phyloP scores from a whole-genome alignment of 1,140 invertebrate species.

The Diorhabda elongata region DNA sequence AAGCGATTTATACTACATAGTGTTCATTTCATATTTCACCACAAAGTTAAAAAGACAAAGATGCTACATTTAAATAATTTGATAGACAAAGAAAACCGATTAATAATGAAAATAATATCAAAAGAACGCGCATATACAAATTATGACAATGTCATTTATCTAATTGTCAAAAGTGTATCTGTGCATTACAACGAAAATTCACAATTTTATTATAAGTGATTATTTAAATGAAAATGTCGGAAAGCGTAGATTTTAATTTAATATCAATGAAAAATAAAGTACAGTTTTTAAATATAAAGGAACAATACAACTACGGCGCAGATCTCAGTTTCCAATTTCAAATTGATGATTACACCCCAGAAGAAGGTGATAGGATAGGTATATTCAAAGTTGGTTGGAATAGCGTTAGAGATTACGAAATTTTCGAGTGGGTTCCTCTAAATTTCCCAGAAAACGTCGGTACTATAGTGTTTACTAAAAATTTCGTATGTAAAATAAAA shows the following conservation, averaged over 20 bases:
- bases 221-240: background rate
- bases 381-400: slow-evolving; percentile 40
- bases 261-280: slow-evolving; percentile 17
- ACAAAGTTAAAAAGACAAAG: too few species aligned
- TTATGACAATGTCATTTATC: too few species aligned
- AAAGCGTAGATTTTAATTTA: slow-evolving; percentile 17
- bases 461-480: slow-evolving; percentile 30
- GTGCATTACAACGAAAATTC: too few species aligned
- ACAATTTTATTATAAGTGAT: too few species aligned
- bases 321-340: slow-evolving; percentile 34
- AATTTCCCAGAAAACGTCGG: slow-evolving; percentile 9
- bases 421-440: slow-evolving; percentile 36
- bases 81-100: too few species aligned
- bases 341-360: slow-evolving; percentile 29
- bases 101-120: too few species aligned
- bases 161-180: too few species aligned
- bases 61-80: too few species aligned
- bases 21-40: too few species aligned
- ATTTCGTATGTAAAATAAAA: slow-evolving; percentile 31
- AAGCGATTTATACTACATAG: too few species aligned
- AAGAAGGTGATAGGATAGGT: slow-evolving; percentile 38
- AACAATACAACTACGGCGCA: slow-evolving; percentile 32
- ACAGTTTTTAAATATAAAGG: slow-evolving; percentile 33
- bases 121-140: too few species aligned
- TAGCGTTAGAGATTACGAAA: slow-evolving; percentile 32